A percentile compares a stretch with the other conserved stretches of the same genome.
Evolutionary conservation across 2,113 vertebrate genomes (phyloP).

Genomic region (Nanorana parkeri): DNA sequence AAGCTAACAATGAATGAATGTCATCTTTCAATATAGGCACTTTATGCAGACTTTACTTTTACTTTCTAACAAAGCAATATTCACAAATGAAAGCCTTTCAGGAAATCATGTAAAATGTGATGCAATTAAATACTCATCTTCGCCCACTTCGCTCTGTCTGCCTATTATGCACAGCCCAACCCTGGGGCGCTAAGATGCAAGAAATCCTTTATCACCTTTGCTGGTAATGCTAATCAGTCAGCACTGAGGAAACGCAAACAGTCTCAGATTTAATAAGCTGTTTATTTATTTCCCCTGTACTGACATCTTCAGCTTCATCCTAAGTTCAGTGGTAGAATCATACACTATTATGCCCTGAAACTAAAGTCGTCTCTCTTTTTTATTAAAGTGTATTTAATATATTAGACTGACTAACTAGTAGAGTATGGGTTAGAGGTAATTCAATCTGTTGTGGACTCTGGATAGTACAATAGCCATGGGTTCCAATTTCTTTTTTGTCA

Average conservation of each 20-base stretch:
- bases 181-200: slow-evolving; percentile 37
- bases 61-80: slow-evolving; percentile 40
- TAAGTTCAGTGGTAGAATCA: too few relatives aligned
- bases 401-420: too few relatives aligned
- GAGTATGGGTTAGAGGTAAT: too few relatives aligned
- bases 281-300: background rate
- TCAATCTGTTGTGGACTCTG: too few relatives aligned
- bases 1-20: slow-evolving; percentile 7
- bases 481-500: too few relatives aligned
- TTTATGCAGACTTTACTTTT: slow-evolving; percentile 46
- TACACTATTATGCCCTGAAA: too few relatives aligned
- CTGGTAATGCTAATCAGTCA: slow-evolving; percentile 30
- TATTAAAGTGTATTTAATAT: too few relatives aligned
- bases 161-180: slow-evolving; percentile 17
- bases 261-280: background rate
- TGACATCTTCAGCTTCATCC: background rate
- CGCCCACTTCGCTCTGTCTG: slow-evolving; percentile 40
- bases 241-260: slow-evolving; percentile 16
- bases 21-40: slow-evolving; percentile 32
- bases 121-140: slow-evolving; percentile 23
- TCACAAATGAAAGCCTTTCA: slow-evolving; percentile 39
- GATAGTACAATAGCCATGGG: too few relatives aligned
- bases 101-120: slow-evolving; percentile 28
- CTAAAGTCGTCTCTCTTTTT: too few relatives aligned
- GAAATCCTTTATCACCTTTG: slow-evolving; percentile 33